Percentiles rank a stretch among this genome's conserved stretches.
These are phyloP conservation scores for Alligator mississippiensis DNA, from an alignment of 2,113 vertebrate genomes.

Conservation along the genomic window DNA sequence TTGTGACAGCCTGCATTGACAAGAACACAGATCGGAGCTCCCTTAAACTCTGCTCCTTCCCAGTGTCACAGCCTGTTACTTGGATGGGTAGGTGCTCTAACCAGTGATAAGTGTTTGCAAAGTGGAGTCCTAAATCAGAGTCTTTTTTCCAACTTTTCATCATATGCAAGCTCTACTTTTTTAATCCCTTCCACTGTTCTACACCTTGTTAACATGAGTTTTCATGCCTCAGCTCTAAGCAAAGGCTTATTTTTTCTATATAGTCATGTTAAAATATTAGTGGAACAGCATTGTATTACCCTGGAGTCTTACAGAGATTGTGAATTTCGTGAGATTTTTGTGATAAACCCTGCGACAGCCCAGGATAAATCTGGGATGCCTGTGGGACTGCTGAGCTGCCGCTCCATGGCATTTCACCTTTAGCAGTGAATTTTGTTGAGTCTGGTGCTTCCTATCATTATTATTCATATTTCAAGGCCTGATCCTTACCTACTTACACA, in stretches of 20 bases:
- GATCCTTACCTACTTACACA: not conserved
- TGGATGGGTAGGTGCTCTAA: not conserved
- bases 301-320: constrained; percentile 11
- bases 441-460: not conserved
- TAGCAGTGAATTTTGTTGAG: constrained; percentile 22
- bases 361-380: constrained; percentile 17
- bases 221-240: not conserved
- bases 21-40: not conserved
- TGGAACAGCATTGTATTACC: not conserved
- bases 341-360: constrained; percentile 18
- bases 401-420: not conserved
- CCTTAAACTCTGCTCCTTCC: not conserved
- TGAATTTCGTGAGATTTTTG: constrained; percentile 18
- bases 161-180: not conserved
- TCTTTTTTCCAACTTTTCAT: not conserved
- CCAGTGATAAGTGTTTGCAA: not conserved
- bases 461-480: not conserved
- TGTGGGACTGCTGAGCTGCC: constrained; percentile 51
- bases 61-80: not conserved
- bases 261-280: not conserved
- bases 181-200: not conserved
- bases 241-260: not conserved
- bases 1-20: not conserved
- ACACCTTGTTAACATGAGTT: not conserved
- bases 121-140: not conserved